A percentile compares a stretch with the other conserved stretches of the same genome.
phyloP scores from a whole-genome alignment of 2,797 vertebrate genomes.

The Myripristis jacobus region DNA sequence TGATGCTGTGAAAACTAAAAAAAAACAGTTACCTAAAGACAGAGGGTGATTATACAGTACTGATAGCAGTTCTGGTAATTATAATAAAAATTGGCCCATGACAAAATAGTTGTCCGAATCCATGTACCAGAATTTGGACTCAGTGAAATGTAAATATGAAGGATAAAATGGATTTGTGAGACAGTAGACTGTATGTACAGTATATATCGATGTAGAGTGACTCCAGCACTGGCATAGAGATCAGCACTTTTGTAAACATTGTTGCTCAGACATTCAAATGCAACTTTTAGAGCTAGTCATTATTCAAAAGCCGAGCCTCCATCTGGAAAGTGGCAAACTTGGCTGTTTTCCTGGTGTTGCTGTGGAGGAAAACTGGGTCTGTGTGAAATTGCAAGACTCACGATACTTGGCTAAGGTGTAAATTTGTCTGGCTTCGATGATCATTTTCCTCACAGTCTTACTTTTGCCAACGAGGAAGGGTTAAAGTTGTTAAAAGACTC shows the following conservation, averaged over 20 bases:
- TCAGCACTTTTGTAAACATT: conserved; percentile 79
- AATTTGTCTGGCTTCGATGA: conserved; percentile 84
- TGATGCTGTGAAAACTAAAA: conserved; percentile 22
- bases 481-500: conserved; percentile 69
- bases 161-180: conserved; percentile 34
- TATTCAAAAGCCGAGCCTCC: conserved; percentile 84
- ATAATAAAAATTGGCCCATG: background rate
- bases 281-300: conserved; percentile 82
- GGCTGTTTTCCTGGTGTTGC: conserved; percentile 83
- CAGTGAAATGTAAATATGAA: conserved; percentile 28
- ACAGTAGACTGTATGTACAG: conserved; percentile 34
- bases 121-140: conserved; percentile 1
- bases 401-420: conserved; percentile 85
- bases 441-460: conserved; percentile 78
- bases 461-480: conserved; percentile 68
- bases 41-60: conserved; percentile 5
- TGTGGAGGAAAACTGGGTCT: conserved; percentile 82
- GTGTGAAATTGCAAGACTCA: conserved; percentile 85
- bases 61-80: conserved; percentile 6
- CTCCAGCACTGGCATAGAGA: conserved; percentile 65
- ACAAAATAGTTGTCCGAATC: conserved; percentile 12
- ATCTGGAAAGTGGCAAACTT: conserved; percentile 87
- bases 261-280: conserved; percentile 74
- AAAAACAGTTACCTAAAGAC: conserved; percentile 11
- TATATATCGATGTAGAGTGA: conserved; percentile 31